A percentile compares a stretch with the other conserved stretches of the same genome.
phyloP scores from a whole-genome alignment of 1,140 invertebrate genomes.

The Notospermus geniculatus region DNA sequence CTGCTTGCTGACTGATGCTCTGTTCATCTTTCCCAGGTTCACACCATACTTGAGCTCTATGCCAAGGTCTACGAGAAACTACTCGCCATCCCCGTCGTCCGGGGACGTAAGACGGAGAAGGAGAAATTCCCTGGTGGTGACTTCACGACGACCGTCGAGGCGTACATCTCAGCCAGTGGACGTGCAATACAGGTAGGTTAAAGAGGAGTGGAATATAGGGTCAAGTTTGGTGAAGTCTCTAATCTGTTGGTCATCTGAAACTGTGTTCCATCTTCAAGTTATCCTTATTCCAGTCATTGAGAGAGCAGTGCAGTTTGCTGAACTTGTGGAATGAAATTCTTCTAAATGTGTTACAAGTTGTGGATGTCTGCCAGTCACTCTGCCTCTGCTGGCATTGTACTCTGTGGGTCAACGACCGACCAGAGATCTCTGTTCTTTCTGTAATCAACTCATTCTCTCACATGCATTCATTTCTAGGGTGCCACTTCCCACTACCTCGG shows the following conservation, averaged over 20 bases:
- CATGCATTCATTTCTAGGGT: slow-evolving; percentile 61
- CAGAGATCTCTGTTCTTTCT: no score
- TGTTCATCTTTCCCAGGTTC: slow-evolving; percentile 34
- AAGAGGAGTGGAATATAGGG: neutral
- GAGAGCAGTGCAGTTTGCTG: neutral
- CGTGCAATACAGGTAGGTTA: slow-evolving; percentile 76
- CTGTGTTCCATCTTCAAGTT: neutral
- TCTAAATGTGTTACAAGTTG: no score
- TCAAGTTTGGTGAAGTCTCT: neutral
- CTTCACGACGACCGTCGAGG: slow-evolving; percentile 96
- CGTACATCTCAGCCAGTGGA: slow-evolving; percentile 90
- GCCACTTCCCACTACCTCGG: slow-evolving; percentile 97
- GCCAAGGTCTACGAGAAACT: slow-evolving; percentile 80
- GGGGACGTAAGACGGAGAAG: slow-evolving; percentile 96
- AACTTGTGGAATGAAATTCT: no score
- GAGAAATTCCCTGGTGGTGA: slow-evolving; percentile 99
- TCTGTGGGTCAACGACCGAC: no score
- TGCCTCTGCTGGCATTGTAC: no score
- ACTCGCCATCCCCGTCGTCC: slow-evolving; percentile 91
- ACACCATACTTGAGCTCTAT: slow-evolving; percentile 47
- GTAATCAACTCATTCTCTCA: neutral
- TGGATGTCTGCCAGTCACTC: no score
- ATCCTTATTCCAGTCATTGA: neutral
- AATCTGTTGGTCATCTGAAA: neutral
- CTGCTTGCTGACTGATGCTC: slow-evolving; percentile 12